Conservation (phyloP, 2,113 vertebrate species). For the Potamarius usumacintae region DNA sequence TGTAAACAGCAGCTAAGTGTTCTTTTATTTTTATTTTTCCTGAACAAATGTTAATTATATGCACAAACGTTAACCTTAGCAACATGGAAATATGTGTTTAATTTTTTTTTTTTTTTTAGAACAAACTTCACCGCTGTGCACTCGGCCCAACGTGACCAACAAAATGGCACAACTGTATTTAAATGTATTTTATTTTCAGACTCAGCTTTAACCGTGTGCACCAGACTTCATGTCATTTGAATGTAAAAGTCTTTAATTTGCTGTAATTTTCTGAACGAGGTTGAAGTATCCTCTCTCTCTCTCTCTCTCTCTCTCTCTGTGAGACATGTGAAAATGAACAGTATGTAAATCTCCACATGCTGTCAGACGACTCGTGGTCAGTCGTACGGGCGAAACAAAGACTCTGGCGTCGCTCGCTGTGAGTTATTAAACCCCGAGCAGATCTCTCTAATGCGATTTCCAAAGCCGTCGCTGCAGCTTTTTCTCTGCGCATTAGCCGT, state of each 20-base stretch:
- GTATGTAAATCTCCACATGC: neutral
- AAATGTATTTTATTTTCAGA: neutral
- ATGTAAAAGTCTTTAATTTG: neutral
- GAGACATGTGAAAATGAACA: neutral
- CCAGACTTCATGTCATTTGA: neutral
- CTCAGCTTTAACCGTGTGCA: neutral
- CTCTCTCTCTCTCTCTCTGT: accelerated
- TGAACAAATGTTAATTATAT: neutral
- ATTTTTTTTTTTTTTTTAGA: neutral
- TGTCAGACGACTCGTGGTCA: neutral
- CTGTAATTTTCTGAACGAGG: neutral
- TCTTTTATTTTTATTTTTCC: neutral
- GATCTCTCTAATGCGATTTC: constrained; percentile 18
- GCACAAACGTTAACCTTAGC: neutral
- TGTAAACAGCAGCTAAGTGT: neutral
- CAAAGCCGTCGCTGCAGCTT: constrained; percentile 8
- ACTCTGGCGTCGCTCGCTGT: neutral
- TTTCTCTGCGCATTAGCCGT: constrained; percentile 8
- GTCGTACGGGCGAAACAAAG: neutral
- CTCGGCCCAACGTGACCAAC: neutral
- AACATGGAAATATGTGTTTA: neutral
- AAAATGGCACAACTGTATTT: neutral
- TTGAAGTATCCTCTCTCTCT: no score
- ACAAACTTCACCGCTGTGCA: neutral
- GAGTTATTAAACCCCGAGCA: constrained; percentile 19